A percentile compares a stretch with the other conserved stretches of the same genome.
Conservation (phyloP, 2,797 vertebrate genomes). For the Psittacula derbiana region DNA sequence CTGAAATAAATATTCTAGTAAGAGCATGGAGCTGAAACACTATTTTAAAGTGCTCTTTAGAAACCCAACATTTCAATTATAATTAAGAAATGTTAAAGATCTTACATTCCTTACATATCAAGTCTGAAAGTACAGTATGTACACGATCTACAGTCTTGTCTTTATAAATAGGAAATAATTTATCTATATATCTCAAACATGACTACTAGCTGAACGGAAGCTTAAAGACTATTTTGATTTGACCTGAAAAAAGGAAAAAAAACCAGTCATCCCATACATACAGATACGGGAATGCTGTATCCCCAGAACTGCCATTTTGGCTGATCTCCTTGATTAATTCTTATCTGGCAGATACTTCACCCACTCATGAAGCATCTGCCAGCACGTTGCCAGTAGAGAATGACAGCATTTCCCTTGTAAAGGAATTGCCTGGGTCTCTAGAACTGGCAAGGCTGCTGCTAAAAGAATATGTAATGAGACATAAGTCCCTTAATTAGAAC, state of each 20-base stretch:
- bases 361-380: conserved; percentile 7
- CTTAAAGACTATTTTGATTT: background rate
- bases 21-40: background rate
- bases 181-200: background rate
- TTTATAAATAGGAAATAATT: conserved; percentile 44
- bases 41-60: conserved; percentile 50
- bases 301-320: background rate
- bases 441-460: conserved; percentile 2
- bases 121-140: conserved; percentile 36
- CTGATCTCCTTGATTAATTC: conserved; percentile 24
- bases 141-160: conserved; percentile 43
- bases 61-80: background rate
- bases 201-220: background rate
- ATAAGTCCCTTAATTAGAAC: background rate
- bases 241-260: background rate
- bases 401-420: background rate
- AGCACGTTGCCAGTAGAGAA: background rate
- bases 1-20: background rate
- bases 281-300: background rate
- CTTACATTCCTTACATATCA: conserved; percentile 39
- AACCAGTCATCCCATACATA: background rate
- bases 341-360: background rate
- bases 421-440: conserved; percentile 13
- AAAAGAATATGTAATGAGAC: background rate
- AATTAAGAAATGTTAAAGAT: conserved; percentile 31